Conservation (phyloP, 2,797 vertebrate species). For the Macropodus opercularis region DNA sequence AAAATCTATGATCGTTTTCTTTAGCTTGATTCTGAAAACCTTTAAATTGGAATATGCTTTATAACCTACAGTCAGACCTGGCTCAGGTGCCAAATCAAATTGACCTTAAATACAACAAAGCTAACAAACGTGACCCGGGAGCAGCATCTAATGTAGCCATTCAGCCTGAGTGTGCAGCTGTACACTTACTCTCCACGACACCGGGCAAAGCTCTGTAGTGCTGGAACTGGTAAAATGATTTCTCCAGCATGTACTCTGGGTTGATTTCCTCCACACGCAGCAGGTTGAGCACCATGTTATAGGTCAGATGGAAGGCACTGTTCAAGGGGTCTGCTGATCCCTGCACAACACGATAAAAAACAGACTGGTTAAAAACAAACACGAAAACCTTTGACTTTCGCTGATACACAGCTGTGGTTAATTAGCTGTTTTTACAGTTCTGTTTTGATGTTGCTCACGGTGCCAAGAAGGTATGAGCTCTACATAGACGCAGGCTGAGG, state of each 20-base stretch:
- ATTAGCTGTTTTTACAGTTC: background rate
- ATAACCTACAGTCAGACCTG: too few relatives aligned
- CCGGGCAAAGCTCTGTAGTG: constrained; percentile 96
- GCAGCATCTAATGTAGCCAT: too few relatives aligned
- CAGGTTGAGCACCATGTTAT: constrained; percentile 98
- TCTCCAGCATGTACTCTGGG: constrained; percentile 98
- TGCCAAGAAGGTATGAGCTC: constrained; percentile 13
- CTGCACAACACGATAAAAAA: constrained; percentile 64
- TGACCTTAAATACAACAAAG: background rate
- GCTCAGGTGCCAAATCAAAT: background rate
- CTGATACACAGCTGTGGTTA: background rate
- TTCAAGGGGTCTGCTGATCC: constrained; percentile 95
- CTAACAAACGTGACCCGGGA: background rate
- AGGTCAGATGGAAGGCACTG: constrained; percentile 96
- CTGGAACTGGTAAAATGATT: constrained; percentile 98
- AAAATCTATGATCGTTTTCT: too few relatives aligned
- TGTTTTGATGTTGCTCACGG: background rate
- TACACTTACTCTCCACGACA: constrained; percentile 91
- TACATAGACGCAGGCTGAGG: constrained; percentile 14
- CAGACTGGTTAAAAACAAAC: background rate
- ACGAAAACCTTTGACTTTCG: background rate
- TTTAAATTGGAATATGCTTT: too few relatives aligned
- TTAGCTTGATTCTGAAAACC: too few relatives aligned
- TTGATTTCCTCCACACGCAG: constrained; percentile 98
- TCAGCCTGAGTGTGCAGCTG: background rate